Conservation (phyloP, 2,797 vertebrate genomes). For the Melanotaenia trifasciata region DNA sequence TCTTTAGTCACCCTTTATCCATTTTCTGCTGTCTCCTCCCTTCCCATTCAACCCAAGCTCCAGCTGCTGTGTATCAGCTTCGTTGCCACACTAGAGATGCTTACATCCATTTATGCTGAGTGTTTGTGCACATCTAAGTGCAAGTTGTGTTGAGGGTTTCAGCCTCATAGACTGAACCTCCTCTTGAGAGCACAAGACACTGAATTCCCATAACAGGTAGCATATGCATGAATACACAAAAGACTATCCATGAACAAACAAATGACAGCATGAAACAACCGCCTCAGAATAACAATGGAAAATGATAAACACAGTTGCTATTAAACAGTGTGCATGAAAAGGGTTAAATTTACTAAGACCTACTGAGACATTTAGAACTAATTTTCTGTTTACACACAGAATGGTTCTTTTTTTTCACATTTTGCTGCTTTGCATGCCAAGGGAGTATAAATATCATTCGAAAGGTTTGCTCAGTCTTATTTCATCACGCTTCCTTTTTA, state of each 20-base stretch:
- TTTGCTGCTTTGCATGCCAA: slow-evolving; percentile 1
- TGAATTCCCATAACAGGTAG: slow-evolving; percentile 48
- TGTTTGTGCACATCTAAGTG: not conserved
- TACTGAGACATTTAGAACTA: not conserved
- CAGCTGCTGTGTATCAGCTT: slow-evolving; percentile 15
- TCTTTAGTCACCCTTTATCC: slow-evolving; percentile 10
- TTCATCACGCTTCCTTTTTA: slow-evolving; percentile 30
- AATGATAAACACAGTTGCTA: slow-evolving; percentile 7
- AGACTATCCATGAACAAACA: slow-evolving; percentile 39
- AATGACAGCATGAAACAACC: slow-evolving; percentile 16
- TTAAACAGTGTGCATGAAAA: not conserved
- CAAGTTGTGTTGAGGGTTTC: slow-evolving; percentile 10
- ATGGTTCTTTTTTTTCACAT: not conserved
- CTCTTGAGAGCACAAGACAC: slow-evolving; percentile 27
- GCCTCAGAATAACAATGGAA: slow-evolving; percentile 5
- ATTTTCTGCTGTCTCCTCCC: not conserved
- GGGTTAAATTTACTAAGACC: not conserved
- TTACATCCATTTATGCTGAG: slow-evolving; percentile 6
- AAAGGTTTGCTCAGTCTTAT: slow-evolving; percentile 30
- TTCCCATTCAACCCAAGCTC: slow-evolving; percentile 13
- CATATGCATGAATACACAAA: slow-evolving; percentile 23
- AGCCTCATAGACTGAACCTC: slow-evolving; percentile 5
- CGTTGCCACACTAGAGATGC: slow-evolving; percentile 54
- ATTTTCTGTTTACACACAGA: not conserved
- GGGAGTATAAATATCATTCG: slow-evolving; percentile 6